Evolutionary conservation across 2,113 vertebrate species (phyloP), one percentile per base, ranked within the genome.

Genomic region (Gila orcuttii): DNA sequence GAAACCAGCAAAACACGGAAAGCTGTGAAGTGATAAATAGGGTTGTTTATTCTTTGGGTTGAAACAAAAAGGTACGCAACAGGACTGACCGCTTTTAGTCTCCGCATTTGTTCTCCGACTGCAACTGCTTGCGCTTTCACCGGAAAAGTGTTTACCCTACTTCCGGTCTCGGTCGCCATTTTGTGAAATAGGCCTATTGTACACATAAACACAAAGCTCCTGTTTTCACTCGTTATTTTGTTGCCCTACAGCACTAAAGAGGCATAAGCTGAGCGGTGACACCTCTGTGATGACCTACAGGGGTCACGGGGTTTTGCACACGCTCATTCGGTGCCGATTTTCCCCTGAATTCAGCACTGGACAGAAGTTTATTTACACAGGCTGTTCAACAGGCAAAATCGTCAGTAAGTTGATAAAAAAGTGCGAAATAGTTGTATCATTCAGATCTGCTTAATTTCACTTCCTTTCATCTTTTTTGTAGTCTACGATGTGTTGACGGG

Each of bases 211-310:
- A 55, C 17, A 47, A 42, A 47, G 47, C 36, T 21, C 52, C 55
- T 19, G 47, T 39, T n/a, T 28, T 42, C 12, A 47, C 39, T 39
- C 25, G 19, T 5, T 78, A 10, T 74, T 75, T 23, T 83, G 17
- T 82, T 45, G 23, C 11, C 2, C 6, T 55, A 28, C 91, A 98
- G 97, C 96, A 78, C 92, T 96, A 89, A 96, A 95, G 92, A 97
- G 93, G 86, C 94, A 96, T 89, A 96, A 96, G 87, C 95, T 98
- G 84, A 94, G 95, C 0, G 97, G 97, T 0, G 86, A 98, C 92
- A 98, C 96, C 28, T 98, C 97, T 0, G 93, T 98, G 90, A 98
- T 97, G 97, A 97, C 96, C 0, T 98, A 97, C 91, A 93, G 97
- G 2, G 97, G 97, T 69, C 97, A 98, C 0, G 97, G 96, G 1